Percentiles rank a stretch among this genome's conserved stretches.
Conservation (phyloP, 2,888 invertebrate species). For the Pyrrhia umbra region DNA sequence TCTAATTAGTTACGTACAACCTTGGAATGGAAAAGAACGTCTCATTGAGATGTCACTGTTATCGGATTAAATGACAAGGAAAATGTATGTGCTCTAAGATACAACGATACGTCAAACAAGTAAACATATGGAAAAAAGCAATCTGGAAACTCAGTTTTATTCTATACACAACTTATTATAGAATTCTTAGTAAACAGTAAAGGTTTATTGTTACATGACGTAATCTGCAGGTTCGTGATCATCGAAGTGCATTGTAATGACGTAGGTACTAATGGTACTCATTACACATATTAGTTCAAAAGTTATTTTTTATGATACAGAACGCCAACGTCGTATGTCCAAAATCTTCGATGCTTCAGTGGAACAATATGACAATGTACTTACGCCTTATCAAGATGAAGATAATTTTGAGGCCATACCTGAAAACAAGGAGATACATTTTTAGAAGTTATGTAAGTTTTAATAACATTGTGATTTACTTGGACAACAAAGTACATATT, state of each 20-base stretch:
- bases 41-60: constrained; percentile 72
- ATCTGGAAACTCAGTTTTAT: constrained; percentile 22
- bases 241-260: neutral
- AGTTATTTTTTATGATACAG: neutral
- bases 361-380: constrained; percentile 12
- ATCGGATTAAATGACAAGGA: constrained; percentile 71
- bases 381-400: constrained; percentile 48
- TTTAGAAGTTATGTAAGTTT: constrained; percentile 5
- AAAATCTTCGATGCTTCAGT: neutral
- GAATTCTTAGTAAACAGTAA: constrained; percentile 12
- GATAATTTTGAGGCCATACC: constrained; percentile 57
- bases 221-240: constrained; percentile 21
- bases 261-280: neutral
- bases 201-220: constrained; percentile 18
- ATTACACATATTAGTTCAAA: constrained; percentile 2
- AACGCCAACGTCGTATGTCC: neutral
- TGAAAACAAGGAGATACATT: constrained; percentile 47
- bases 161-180: constrained; percentile 2
- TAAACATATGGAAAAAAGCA: constrained; percentile 44
- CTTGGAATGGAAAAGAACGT: constrained; percentile 65
- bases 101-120: constrained; percentile 56
- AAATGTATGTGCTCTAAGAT: constrained; percentile 62
- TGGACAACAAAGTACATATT: neutral
- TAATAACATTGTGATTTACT: neutral
- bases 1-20: constrained; percentile 44